A percentile compares a stretch with the other conserved stretches of the same genome.
Conservation (phyloP, 2,888 invertebrate genomes). For the Hyppa rectilinea region DNA sequence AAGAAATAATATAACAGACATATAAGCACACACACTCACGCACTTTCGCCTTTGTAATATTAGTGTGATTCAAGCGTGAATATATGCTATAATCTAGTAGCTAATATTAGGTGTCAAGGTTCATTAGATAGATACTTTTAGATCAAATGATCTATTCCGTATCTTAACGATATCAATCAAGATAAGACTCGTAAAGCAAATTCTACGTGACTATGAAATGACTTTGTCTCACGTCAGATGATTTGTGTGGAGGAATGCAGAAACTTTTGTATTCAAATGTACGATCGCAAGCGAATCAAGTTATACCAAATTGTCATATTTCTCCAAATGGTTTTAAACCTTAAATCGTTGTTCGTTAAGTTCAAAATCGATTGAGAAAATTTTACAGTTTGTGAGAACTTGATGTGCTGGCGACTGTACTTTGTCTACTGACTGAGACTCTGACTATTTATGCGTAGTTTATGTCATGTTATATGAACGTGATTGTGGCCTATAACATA, state of each 20-base stretch:
- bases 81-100: background rate
- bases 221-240: slow-evolving; percentile 15
- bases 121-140: slow-evolving; percentile 1
- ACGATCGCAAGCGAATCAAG: too few species aligned
- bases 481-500: slow-evolving; percentile 1
- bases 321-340: too few species aligned
- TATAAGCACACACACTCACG: too few species aligned
- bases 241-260: slow-evolving; percentile 26
- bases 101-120: slow-evolving; percentile 16
- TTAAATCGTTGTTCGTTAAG: too few species aligned
- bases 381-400: too few species aligned
- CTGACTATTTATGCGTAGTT: slow-evolving; percentile 20
- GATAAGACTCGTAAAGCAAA: slow-evolving; percentile 43
- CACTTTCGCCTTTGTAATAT: too few species aligned
- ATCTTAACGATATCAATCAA: slow-evolving; percentile 34
- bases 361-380: too few species aligned
- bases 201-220: slow-evolving; percentile 23
- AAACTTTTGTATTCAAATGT: too few species aligned
- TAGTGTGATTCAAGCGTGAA: background rate
- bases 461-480: background rate
- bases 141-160: slow-evolving; percentile 13
- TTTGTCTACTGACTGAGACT: too few species aligned
- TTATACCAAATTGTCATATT: too few species aligned
- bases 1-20: too few species aligned
- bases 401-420: too few species aligned